A percentile compares a stretch with the other conserved stretches of the same genome.
These are phyloP conservation scores for Rhamnusium bicolor DNA, from an alignment of 2,888 invertebrate species.

Conservation along the genomic window DNA sequence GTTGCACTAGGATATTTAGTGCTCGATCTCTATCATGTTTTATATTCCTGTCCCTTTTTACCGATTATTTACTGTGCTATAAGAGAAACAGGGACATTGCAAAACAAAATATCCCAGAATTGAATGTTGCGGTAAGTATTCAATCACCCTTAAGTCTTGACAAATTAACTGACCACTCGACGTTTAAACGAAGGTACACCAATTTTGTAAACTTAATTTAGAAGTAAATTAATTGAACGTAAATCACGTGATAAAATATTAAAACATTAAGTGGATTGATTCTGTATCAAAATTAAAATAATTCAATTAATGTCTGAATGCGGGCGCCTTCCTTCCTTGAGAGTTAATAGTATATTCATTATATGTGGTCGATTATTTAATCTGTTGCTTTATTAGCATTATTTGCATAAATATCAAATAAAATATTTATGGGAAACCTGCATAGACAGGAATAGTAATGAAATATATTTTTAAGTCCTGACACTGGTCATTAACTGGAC, in stretches of 20 bases:
- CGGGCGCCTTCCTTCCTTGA: slow-evolving; percentile 38
- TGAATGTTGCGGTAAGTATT: background rate
- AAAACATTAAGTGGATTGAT: slow-evolving; percentile 46
- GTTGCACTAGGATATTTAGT: too few relatives aligned
- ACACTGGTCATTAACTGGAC: slow-evolving; percentile 22
- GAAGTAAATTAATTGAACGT: slow-evolving; percentile 17
- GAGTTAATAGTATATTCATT: slow-evolving; percentile 19
- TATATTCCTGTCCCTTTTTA: too few relatives aligned
- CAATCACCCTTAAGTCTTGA: slow-evolving; percentile 30
- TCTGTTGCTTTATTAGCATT: background rate
- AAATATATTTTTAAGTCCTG: background rate
- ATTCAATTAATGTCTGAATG: slow-evolving; percentile 41
- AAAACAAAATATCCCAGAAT: background rate
- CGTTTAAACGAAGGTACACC: slow-evolving; percentile 25
- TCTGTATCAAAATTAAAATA: slow-evolving; percentile 46
- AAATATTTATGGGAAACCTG: slow-evolving; percentile 6
- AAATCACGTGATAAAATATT: slow-evolving; percentile 40
- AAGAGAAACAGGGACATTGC: too few relatives aligned
- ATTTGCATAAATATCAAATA: slow-evolving; percentile 24
- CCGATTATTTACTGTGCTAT: too few relatives aligned
- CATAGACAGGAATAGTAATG: slow-evolving; percentile 10
- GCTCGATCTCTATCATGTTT: too few relatives aligned
- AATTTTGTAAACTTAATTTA: slow-evolving; percentile 35
- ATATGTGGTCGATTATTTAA: slow-evolving; percentile 16
- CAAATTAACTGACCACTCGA: slow-evolving; percentile 28